Evolutionary conservation across 2,888 invertebrate species (phyloP).

Genomic region (Coleophora flavipennella): DNA sequence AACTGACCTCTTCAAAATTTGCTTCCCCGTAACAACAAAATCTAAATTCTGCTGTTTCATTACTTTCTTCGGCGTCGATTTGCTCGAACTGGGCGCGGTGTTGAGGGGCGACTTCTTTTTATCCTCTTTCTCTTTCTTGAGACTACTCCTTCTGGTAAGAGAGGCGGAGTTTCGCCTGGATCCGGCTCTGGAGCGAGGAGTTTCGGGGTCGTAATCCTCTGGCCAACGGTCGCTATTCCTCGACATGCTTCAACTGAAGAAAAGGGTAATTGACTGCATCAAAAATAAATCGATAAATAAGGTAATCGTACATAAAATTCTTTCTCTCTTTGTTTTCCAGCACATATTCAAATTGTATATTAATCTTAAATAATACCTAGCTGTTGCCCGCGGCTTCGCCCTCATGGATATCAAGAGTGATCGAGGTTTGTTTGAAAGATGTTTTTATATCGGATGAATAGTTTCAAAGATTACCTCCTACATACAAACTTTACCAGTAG

Average conservation of each 20-base stretch:
- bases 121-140: slow-evolving; percentile 34
- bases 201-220: slow-evolving; percentile 30
- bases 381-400: too few species aligned
- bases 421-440: too few species aligned
- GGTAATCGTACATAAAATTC: too few species aligned
- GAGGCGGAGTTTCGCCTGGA: slow-evolving; percentile 47
- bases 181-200: slow-evolving; percentile 27
- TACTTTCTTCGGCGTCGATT: slow-evolving; percentile 40
- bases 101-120: slow-evolving; percentile 20
- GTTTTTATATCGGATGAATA: too few species aligned
- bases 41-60: slow-evolving; percentile 38
- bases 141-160: slow-evolving; percentile 39
- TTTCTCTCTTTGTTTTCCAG: too few species aligned
- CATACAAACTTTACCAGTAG: too few species aligned
- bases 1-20: slow-evolving; percentile 43
- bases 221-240: slow-evolving; percentile 22
- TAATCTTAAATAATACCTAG: too few species aligned
- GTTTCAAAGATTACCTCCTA: too few species aligned
- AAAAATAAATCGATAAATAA: too few species aligned
- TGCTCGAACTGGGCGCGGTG: slow-evolving; percentile 25
- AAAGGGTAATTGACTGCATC: too few species aligned
- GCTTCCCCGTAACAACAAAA: slow-evolving; percentile 52
- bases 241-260: slow-evolving; percentile 12
- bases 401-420: too few species aligned
- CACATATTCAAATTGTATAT: too few species aligned